Evolutionary conservation across 2,113 vertebrate genomes (phyloP).

Genomic region (Dinomys branickii): DNA sequence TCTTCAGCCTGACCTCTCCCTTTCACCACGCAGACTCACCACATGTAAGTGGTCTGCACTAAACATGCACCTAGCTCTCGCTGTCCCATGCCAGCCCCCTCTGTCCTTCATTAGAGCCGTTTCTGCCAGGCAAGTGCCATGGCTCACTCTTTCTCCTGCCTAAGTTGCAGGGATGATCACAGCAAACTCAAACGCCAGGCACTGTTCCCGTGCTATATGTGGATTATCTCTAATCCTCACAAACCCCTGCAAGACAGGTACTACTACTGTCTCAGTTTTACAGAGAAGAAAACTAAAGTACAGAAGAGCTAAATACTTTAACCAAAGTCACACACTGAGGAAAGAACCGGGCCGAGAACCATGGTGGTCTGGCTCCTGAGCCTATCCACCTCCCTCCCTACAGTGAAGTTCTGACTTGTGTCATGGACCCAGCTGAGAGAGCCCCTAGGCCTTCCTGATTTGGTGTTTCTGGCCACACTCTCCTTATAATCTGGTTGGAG

Average conservation of each 20-base stretch:
- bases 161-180: rapidly evolving
- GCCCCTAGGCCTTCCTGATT: background rate
- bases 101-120: background rate
- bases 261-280: background rate
- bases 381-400: rapidly evolving
- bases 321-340: background rate
- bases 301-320: background rate
- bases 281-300: background rate
- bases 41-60: rapidly evolving
- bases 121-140: background rate
- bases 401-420: rapidly evolving
- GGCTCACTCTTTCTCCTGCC: background rate
- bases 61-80: rapidly evolving
- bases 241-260: background rate
- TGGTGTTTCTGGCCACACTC: background rate
- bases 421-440: background rate
- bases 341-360: background rate
- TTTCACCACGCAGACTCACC: rapidly evolving
- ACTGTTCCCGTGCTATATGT: rapidly evolving
- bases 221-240: background rate
- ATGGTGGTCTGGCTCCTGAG: background rate
- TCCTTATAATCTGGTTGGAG: background rate
- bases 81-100: background rate
- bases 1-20: too few species aligned
- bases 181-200: background rate